phyloP scores from a whole-genome alignment of 2,797 vertebrate genomes.

The Falco novaeseelandiae region DNA sequence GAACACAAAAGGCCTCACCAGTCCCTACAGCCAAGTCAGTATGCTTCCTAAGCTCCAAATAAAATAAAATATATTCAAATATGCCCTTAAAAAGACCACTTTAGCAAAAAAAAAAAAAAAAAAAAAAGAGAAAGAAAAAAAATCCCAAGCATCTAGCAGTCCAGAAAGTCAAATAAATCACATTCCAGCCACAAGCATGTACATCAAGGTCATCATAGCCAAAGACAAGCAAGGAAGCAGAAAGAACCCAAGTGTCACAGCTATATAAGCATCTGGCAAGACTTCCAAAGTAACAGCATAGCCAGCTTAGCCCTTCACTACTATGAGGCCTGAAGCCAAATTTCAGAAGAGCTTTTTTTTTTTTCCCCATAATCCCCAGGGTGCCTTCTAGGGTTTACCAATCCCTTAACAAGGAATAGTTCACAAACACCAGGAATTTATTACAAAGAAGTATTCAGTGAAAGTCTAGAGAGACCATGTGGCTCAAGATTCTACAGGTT shows the following conservation, averaged over 20 bases:
- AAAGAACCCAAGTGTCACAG: neutral
- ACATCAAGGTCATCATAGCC: neutral
- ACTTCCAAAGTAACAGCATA: neutral
- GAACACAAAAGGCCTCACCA: neutral
- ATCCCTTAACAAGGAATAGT: neutral
- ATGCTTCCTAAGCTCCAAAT: neutral
- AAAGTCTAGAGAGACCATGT: neutral
- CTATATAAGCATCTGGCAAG: neutral
- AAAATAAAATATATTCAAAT: neutral
- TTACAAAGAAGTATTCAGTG: neutral
- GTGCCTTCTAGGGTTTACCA: neutral
- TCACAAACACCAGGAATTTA: neutral
- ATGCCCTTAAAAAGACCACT: neutral
- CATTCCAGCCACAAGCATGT: neutral
- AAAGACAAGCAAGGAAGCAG: neutral
- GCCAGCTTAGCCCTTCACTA: neutral
- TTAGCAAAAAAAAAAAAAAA: fast-evolving
- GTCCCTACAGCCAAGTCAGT: neutral
- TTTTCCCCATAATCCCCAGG: neutral
- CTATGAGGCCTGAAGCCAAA: neutral
- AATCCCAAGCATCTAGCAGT: neutral
- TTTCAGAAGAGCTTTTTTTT: neutral
- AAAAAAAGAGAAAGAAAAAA: too few relatives aligned
- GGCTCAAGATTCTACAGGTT: neutral
- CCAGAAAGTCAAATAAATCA: neutral